These are phyloP conservation scores for Cliona cf. orientalis DNA, from an alignment of 37 sponge, comb jelly and placozoan genomes.

Conservation along the genomic window DNA sequence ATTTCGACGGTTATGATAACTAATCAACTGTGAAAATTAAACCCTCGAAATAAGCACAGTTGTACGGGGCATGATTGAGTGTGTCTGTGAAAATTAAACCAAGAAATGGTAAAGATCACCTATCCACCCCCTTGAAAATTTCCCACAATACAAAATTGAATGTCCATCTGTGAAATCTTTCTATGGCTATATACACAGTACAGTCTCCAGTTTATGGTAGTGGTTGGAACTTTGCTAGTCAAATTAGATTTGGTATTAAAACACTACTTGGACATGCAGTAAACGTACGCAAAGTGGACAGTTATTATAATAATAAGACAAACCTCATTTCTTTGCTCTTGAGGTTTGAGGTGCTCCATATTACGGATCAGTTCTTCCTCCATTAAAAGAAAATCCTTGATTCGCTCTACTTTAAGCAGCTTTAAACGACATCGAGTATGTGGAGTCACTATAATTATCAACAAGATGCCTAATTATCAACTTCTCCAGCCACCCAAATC, in stretches of 20 bases:
- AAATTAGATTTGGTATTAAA: not conserved
- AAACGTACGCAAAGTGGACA: not conserved
- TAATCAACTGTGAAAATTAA: no score
- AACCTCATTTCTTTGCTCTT: conserved; percentile 97
- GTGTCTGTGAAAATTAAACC: no score
- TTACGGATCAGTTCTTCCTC: conserved; percentile 98
- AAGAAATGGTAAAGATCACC: no score
- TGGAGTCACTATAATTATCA: conserved; percentile 77
- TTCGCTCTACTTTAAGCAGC: conserved; percentile 91
- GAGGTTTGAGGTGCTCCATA: conserved; percentile 90
- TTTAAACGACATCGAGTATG: conserved; percentile 91
- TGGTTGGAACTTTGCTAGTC: not conserved
- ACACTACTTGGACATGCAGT: not conserved
- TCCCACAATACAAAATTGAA: no score
- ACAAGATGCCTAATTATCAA: not conserved
- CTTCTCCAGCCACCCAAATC: not conserved
- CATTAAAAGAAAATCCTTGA: conserved; percentile 95
- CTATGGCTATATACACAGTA: no score
- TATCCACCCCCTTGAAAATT: no score
- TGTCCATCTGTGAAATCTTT: no score
- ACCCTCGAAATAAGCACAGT: no score
- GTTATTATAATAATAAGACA: not conserved
- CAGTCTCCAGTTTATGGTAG: no score
- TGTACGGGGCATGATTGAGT: no score
- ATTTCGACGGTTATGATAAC: no score